These are phyloP conservation scores for Heliothis peltigera DNA, from an alignment of 2,888 invertebrate genomes.

Conservation along the genomic window DNA sequence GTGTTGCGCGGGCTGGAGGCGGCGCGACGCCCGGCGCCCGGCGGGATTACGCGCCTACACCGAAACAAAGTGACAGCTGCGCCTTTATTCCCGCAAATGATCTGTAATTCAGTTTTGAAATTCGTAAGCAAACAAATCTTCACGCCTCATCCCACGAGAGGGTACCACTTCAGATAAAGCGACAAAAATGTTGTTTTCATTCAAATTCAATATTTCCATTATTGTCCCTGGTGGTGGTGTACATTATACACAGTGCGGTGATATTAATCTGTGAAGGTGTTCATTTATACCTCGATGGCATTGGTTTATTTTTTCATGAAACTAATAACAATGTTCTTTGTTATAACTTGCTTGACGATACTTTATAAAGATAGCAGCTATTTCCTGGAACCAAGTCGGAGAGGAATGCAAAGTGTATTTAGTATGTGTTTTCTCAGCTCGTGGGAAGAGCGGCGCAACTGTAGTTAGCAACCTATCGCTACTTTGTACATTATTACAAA, in stretches of 20 bases:
- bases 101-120: slow-evolving; percentile 68
- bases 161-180: slow-evolving; percentile 30
- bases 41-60: slow-evolving; percentile 60
- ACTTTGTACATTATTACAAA: slow-evolving; percentile 62
- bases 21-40: slow-evolving; percentile 42
- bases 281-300: slow-evolving; percentile 14
- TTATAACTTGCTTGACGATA: not conserved
- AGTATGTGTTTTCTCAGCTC: slow-evolving; percentile 50
- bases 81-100: slow-evolving; percentile 66
- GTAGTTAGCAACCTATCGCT: slow-evolving; percentile 58
- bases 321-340: slow-evolving; percentile 1
- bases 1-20: slow-evolving; percentile 51
- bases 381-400: slow-evolving; percentile 17
- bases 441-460: slow-evolving; percentile 30
- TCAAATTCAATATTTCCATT: slow-evolving; percentile 30
- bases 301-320: slow-evolving; percentile 1
- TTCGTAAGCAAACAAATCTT: slow-evolving; percentile 62
- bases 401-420: slow-evolving; percentile 36
- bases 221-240: slow-evolving; percentile 5
- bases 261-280: slow-evolving; percentile 24
- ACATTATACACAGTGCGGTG: slow-evolving; percentile 7
- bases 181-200: slow-evolving; percentile 35
- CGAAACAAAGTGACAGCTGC: slow-evolving; percentile 66
- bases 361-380: slow-evolving; percentile 4
- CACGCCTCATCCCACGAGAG: slow-evolving; percentile 44